phyloP scores from a whole-genome alignment of 2,113 vertebrate genomes.

The Bos javanicus region DNA sequence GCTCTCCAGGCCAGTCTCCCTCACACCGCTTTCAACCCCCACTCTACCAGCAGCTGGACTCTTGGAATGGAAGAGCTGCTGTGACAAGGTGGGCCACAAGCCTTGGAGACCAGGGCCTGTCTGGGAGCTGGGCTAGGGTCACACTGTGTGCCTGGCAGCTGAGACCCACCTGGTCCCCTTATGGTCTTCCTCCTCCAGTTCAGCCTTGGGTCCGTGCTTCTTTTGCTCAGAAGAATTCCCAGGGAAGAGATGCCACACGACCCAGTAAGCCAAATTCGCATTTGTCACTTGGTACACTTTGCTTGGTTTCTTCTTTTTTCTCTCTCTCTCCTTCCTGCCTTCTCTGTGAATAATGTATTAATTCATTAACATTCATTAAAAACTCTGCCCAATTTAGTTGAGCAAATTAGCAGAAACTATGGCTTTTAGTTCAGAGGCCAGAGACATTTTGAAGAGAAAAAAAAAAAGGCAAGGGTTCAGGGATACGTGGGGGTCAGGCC shows the following conservation, averaged over 20 bases:
- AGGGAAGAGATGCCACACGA: neutral
- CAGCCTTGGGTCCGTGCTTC: neutral
- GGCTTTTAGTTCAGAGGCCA: conserved; percentile 39
- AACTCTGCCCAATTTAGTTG: conserved; percentile 2
- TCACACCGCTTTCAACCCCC: rapidly evolving
- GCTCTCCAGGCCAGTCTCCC: neutral
- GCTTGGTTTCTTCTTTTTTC: neutral
- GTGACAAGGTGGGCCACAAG: neutral
- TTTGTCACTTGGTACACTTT: neutral
- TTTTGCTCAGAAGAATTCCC: neutral
- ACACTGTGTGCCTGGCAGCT: neutral
- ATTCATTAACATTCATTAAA: conserved; percentile 49
- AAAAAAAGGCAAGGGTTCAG: neutral
- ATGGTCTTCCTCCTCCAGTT: neutral
- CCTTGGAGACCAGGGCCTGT: neutral
- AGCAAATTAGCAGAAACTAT: conserved; percentile 48
- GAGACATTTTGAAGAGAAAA: neutral
- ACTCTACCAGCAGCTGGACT: neutral
- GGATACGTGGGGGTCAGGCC: neutral
- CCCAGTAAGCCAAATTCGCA: neutral
- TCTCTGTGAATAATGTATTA: neutral
- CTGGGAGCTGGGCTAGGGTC: neutral
- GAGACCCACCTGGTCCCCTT: neutral
- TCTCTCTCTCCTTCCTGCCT: neutral
- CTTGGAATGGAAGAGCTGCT: neutral